Evolutionary conservation across 1,140 invertebrate genomes (phyloP).

Genomic region (Popillia japonica): DNA sequence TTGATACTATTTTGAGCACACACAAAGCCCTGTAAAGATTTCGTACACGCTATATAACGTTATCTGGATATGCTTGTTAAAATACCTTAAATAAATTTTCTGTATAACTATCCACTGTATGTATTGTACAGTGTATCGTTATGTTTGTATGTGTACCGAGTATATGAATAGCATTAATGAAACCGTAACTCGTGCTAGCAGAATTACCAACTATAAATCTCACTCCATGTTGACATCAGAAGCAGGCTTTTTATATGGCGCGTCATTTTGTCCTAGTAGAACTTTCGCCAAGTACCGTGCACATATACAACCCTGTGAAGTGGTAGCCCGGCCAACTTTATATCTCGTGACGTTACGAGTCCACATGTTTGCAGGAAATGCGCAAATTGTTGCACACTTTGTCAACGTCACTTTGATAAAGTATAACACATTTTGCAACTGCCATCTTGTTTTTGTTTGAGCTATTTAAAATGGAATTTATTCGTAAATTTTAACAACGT

Average conservation of each 20-base stretch:
- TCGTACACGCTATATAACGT: too few species aligned
- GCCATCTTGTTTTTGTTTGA: slow-evolving; percentile 42
- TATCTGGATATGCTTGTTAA: too few species aligned
- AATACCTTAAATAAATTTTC: background rate
- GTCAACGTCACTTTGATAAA: slow-evolving; percentile 49
- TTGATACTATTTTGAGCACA: too few species aligned
- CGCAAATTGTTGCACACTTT: slow-evolving; percentile 50
- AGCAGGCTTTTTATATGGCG: slow-evolving; percentile 31
- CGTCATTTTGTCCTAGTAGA: slow-evolving; percentile 31
- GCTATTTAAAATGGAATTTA: slow-evolving; percentile 22
- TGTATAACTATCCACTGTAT: background rate
- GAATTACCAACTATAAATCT: slow-evolving; percentile 33
- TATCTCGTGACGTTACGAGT: slow-evolving; percentile 33
- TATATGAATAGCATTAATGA: slow-evolving; percentile 16
- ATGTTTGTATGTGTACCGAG: background rate
- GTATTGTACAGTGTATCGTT: background rate
- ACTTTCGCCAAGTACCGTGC: slow-evolving; percentile 19
- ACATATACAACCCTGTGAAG: slow-evolving; percentile 26
- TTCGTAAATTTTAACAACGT: background rate
- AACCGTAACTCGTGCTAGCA: slow-evolving; percentile 23
- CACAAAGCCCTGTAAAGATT: too few species aligned
- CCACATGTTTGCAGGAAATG: slow-evolving; percentile 46
- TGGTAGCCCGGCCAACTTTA: slow-evolving; percentile 30
- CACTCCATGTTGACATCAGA: slow-evolving; percentile 31
- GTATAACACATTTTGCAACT: slow-evolving; percentile 48